phyloP scores from a whole-genome alignment of 2,888 invertebrate species.

The Neoaliturus tenellus region DNA sequence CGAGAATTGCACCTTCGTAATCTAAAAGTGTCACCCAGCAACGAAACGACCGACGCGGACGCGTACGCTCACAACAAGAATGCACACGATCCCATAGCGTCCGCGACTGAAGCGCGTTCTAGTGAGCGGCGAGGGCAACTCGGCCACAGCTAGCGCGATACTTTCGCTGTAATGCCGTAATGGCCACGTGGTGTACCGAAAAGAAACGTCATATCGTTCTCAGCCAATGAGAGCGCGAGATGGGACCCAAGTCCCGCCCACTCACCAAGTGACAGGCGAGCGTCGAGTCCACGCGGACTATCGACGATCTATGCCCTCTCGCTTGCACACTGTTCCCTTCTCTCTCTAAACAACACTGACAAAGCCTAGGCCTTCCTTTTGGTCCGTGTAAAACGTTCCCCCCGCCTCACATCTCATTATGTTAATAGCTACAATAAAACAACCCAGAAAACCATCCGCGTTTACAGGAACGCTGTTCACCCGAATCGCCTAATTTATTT shows the following conservation, averaged over 20 bases:
- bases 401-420: slow-evolving; percentile 56
- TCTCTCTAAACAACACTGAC: slow-evolving; percentile 60
- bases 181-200: slow-evolving; percentile 63
- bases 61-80: slow-evolving; percentile 27
- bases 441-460: slow-evolving; percentile 53
- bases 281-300: slow-evolving; percentile 62
- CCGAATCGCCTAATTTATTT: slow-evolving; percentile 46
- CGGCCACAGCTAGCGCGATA: slow-evolving; percentile 56
- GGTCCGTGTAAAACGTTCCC: slow-evolving; percentile 56
- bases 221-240: slow-evolving; percentile 57
- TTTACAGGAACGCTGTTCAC: slow-evolving; percentile 54
- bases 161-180: slow-evolving; percentile 63
- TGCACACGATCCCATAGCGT: slow-evolving; percentile 30
- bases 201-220: slow-evolving; percentile 60
- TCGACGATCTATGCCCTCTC: slow-evolving; percentile 52
- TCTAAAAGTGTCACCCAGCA: slow-evolving; percentile 23
- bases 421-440: slow-evolving; percentile 58
- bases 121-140: slow-evolving; percentile 28
- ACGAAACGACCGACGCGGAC: slow-evolving; percentile 27
- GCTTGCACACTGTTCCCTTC: slow-evolving; percentile 35
- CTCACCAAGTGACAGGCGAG: slow-evolving; percentile 37
- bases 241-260: slow-evolving; percentile 22
- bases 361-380: slow-evolving; percentile 55
- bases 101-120: slow-evolving; percentile 22
- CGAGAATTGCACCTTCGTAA: slow-evolving; percentile 35